Conservation (phyloP, 2,797 vertebrate species). For the Sarcophilus harrisii region DNA sequence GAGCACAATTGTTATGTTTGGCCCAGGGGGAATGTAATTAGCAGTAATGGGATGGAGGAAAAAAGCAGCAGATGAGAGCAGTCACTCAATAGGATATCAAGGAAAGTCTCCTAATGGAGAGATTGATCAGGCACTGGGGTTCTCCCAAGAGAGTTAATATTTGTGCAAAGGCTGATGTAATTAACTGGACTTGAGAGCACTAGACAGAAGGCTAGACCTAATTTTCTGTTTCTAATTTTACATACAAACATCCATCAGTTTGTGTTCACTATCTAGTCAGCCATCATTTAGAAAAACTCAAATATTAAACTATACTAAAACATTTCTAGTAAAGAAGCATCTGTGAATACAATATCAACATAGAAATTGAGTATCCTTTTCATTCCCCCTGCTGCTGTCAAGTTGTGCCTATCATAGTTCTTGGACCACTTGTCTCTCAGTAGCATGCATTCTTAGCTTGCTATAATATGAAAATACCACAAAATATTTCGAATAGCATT, state of each 20-base stretch:
- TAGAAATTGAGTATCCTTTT: slow-evolving; percentile 48
- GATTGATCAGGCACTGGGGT: slow-evolving; percentile 63
- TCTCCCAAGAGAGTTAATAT: slow-evolving; percentile 61
- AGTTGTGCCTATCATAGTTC: slow-evolving; percentile 37
- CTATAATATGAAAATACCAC: neutral
- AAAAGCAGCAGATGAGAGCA: slow-evolving; percentile 59
- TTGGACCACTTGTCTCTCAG: slow-evolving; percentile 13
- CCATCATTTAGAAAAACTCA: slow-evolving; percentile 34
- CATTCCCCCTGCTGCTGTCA: slow-evolving; percentile 32
- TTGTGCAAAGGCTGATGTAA: slow-evolving; percentile 60
- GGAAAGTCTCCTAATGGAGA: slow-evolving; percentile 66
- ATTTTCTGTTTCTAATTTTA: slow-evolving; percentile 42
- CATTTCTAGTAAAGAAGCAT: slow-evolving; percentile 29
- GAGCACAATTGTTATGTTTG: slow-evolving; percentile 22
- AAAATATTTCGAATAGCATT: slow-evolving; percentile 1
- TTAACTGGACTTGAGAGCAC: slow-evolving; percentile 39
- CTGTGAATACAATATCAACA: slow-evolving; percentile 39
- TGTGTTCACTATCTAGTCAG: slow-evolving; percentile 33
- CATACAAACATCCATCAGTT: neutral
- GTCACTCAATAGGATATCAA: slow-evolving; percentile 59
- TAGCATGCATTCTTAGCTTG: slow-evolving; percentile 45
- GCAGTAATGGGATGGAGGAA: slow-evolving; percentile 37
- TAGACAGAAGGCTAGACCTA: slow-evolving; percentile 43
- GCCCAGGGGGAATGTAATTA: slow-evolving; percentile 62
- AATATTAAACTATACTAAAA: slow-evolving; percentile 6